These are phyloP conservation scores for Apostichopus californicus DNA, from an alignment of 35 echinoderm and acorn worm genomes.

Conservation along the genomic window DNA sequence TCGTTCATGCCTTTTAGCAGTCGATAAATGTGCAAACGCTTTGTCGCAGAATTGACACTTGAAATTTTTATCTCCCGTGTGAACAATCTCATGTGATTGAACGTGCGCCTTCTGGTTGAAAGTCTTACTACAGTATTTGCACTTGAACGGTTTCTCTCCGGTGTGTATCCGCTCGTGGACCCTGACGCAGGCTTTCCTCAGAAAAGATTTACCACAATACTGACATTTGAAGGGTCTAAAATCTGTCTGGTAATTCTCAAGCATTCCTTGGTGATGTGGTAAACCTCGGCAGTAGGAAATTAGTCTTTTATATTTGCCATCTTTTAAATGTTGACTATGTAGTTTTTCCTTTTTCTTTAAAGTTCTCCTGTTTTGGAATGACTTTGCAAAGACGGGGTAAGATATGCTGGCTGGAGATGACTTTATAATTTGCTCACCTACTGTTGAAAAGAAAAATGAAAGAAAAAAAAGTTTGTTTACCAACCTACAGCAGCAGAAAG, in stretches of 20 bases:
- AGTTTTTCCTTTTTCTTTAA: background rate
- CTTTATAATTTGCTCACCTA: background rate
- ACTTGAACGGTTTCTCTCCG: background rate
- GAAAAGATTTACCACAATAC: background rate
- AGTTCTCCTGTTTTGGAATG: background rate
- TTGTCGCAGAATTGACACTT: background rate
- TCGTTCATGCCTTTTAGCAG: background rate
- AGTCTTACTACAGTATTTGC: background rate
- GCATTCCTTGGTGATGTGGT: background rate
- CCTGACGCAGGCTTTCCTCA: background rate
- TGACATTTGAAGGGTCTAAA: background rate
- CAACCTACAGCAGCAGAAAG: too few relatives aligned
- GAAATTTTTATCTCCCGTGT: slow-evolving; percentile 4
- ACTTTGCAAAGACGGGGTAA: background rate
- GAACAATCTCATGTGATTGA: background rate
- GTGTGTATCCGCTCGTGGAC: background rate
- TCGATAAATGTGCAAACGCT: background rate
- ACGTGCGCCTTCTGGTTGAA: background rate
- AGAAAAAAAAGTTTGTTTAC: too few relatives aligned
- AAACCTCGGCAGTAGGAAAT: background rate
- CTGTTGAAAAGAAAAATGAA: background rate
- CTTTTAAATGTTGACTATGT: background rate
- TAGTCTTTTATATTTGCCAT: background rate
- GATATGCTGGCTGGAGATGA: background rate
- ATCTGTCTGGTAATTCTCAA: background rate